Base-by-base conservation (phyloP, 2,113 vertebrate genomes). In the Aegithalos caudatus region DNA sequence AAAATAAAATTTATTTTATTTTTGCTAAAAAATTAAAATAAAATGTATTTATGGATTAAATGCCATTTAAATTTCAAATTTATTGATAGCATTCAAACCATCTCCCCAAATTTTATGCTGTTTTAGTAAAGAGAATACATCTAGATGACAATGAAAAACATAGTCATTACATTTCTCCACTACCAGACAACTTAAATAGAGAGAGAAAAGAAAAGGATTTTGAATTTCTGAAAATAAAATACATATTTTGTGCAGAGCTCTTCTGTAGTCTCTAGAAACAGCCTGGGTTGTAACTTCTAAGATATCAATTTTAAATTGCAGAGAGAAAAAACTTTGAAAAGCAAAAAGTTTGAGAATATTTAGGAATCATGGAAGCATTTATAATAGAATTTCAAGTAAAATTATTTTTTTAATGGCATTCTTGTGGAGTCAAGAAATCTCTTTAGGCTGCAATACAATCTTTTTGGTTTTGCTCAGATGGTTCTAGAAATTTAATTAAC, bases 201-300 rank as follows among this genome's bases (percentile, higher is more conserved):
- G 19, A 35, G 10, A 23, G 24, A 72, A 56, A 57, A 72, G 8
- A 31, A 50, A 4, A 54, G 11, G 18, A 79, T 62, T 67, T 25
- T 57, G 7, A 67, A 66, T 71, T 88, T 92, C 53, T 81, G 19
- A 45, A 69, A 80, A 69, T 37, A 40, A 84, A 91, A 21, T 5
- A 25, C 2, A 18, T 4, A 6, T 33, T 37, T 31, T 69, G 21
- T 51, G 42, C 0, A 3, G 71, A 77, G 3, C 1, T 88, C 4
- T 44, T 16, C 40, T 69, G 6, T 40, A 81, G 3, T n/a, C 4
- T 51, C 16, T 80, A 51, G 58, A 77, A 65, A 40, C 10, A 72
- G 4, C 12, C 42, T 45, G 11, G 17, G 2, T n/a, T 84, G 5
- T 70, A 74, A n/a, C 8, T 73, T 74, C 61, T 40, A 54, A 56